Conservation (phyloP, 2,888 invertebrate genomes). For the Xanthostigma xanthostigma region DNA sequence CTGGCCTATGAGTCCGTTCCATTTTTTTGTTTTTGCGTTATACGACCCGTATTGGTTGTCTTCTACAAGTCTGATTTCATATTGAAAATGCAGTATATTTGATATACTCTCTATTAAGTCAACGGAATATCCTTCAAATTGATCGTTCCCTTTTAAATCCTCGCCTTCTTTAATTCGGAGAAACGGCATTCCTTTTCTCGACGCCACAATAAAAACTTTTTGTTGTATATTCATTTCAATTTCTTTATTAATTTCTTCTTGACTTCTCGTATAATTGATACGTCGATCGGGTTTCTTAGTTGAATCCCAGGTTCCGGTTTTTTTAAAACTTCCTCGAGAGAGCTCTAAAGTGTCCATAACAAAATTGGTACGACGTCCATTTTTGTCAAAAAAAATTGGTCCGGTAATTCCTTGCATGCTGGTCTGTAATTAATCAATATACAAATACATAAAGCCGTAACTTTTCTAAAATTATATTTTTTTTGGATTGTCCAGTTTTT, state of each 20-base stretch:
- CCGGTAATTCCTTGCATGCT: constrained; percentile 42
- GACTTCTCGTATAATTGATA: constrained; percentile 16
- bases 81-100: constrained; percentile 40
- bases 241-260: no score
- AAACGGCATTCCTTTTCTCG: constrained; percentile 59
- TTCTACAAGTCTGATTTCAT: constrained; percentile 52
- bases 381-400: constrained; percentile 43
- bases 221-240: constrained; percentile 23
- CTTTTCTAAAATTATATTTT: no score
- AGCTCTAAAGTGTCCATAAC: constrained; percentile 49
- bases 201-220: constrained; percentile 32
- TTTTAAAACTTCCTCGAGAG: constrained; percentile 39
- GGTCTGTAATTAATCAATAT: no score
- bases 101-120: constrained; percentile 78
- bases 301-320: constrained; percentile 34
- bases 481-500: no score
- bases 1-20: constrained; percentile 65
- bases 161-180: constrained; percentile 45
- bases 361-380: constrained; percentile 48
- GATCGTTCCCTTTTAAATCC: constrained; percentile 51
- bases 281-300: constrained; percentile 9
- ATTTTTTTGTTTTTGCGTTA: constrained; percentile 52
- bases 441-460: no score
- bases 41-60: constrained; percentile 58
- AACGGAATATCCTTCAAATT: constrained; percentile 79